These are phyloP conservation scores for Temnothorax rugatulus DNA, from an alignment of 2,888 invertebrate species.

Conservation along the genomic window DNA sequence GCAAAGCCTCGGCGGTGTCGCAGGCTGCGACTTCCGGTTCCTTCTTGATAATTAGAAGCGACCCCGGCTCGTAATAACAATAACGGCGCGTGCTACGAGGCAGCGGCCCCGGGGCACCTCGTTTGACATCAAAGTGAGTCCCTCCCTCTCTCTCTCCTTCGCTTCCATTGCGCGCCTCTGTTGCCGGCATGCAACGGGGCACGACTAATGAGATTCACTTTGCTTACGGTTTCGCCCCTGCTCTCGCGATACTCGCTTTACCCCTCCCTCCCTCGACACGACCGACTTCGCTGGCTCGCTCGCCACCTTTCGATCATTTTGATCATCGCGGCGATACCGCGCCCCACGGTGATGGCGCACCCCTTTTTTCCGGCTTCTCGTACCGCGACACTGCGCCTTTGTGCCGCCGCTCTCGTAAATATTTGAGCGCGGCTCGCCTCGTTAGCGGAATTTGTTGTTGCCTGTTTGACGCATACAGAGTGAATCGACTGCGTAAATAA, in stretches of 20 bases:
- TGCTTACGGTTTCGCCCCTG: conserved; percentile 80
- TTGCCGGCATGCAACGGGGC: conserved; percentile 77
- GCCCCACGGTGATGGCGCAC: conserved; percentile 38
- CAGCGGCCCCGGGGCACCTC: conserved; percentile 73
- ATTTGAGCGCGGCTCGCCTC: conserved; percentile 48
- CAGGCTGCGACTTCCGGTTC: conserved; percentile 80
- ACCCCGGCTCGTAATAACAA: conserved; percentile 80
- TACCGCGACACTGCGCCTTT: conserved; percentile 53
- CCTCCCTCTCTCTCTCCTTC: conserved; percentile 22
- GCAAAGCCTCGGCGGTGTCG: conserved; percentile 38
- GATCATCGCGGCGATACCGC: conserved; percentile 72
- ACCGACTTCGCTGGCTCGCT: conserved; percentile 51
- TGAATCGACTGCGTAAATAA: conserved; percentile 25
- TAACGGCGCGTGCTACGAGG: conserved; percentile 74
- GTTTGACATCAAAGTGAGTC: conserved; percentile 81
- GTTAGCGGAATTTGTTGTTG: conserved; percentile 39
- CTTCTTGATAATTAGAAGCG: conserved; percentile 83
- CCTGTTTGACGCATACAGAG: not conserved
- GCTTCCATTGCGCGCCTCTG: conserved; percentile 13
- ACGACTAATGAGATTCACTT: conserved; percentile 86
- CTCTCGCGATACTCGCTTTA: conserved; percentile 57
- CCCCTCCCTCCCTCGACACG: not conserved
- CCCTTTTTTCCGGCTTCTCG: conserved; percentile 56
- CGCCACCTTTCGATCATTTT: conserved; percentile 78
- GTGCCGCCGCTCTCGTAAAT: conserved; percentile 45